A percentile compares a stretch with the other conserved stretches of the same genome.
Evolutionary conservation across 2,113 vertebrate species (phyloP).

Genomic region (Clarias gariepinus): DNA sequence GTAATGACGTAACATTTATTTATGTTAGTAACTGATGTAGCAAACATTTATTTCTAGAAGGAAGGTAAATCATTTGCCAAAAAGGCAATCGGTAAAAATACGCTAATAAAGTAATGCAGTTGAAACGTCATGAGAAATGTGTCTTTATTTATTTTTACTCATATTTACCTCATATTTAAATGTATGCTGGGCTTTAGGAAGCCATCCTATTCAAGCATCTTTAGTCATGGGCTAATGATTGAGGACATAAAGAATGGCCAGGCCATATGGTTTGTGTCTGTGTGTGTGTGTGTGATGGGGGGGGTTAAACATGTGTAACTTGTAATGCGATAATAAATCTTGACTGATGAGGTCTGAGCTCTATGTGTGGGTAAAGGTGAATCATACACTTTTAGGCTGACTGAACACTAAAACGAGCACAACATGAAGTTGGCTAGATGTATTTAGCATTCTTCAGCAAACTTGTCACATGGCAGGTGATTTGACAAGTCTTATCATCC

Average conservation of each 20-base stretch:
- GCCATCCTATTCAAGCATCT: background rate
- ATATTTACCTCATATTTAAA: background rate
- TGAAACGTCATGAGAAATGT: background rate
- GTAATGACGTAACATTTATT: background rate
- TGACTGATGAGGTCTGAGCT: constrained; percentile 29
- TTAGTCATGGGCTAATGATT: background rate
- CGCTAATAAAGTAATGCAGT: background rate
- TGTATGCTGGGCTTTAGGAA: background rate
- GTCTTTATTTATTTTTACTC: background rate
- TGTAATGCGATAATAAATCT: constrained; percentile 9
- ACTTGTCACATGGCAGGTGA: background rate
- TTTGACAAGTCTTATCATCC: constrained; percentile 16
- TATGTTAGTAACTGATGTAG: no score
- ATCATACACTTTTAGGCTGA: constrained; percentile 4
- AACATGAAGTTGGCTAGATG: constrained; percentile 16
- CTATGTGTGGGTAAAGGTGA: constrained; percentile 18
- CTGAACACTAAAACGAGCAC: background rate
- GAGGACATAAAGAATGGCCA: background rate
- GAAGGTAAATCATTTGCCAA: background rate
- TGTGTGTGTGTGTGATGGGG: no score
- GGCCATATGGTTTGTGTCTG: constrained; percentile 3
- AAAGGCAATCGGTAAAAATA: background rate
- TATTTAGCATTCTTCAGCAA: constrained; percentile 15
- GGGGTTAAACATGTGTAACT: background rate
- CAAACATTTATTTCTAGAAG: background rate